A percentile compares a stretch with the other conserved stretches of the same genome.
These are phyloP conservation scores for Rousettus leschenaultii DNA, from an alignment of 2,113 vertebrate species.

Conservation along the genomic window DNA sequence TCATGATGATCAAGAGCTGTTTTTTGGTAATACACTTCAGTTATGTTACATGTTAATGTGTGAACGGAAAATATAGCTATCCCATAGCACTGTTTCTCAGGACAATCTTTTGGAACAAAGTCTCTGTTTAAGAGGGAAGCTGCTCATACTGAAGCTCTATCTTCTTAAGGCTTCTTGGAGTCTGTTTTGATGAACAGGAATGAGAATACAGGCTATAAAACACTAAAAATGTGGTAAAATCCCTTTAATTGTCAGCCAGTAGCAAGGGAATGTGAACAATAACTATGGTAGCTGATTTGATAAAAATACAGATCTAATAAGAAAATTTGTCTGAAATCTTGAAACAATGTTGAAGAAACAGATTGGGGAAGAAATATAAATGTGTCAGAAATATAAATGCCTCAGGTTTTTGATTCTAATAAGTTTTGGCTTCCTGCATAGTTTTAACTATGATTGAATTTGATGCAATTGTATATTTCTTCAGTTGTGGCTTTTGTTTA, in stretches of 20 bases:
- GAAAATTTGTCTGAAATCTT: background rate
- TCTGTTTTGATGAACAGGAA: background rate
- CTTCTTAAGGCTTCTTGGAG: background rate
- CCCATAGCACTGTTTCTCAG: background rate
- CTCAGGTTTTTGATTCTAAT: background rate
- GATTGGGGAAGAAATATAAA: slow-evolving; percentile 15
- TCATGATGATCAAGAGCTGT: background rate
- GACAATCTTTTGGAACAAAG: background rate
- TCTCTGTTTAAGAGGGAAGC: background rate
- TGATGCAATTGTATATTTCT: background rate
- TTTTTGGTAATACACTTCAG: background rate
- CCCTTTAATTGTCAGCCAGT: background rate
- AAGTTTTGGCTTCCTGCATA: background rate
- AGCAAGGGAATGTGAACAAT: background rate
- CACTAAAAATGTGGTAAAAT: background rate
- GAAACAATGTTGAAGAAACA: slow-evolving; percentile 23
- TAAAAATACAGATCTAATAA: background rate
- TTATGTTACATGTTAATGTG: background rate
- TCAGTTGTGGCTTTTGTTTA: slow-evolving; percentile 48
- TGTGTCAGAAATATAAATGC: background rate
- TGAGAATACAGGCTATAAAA: background rate
- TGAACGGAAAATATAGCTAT: background rate
- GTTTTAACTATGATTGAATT: background rate
- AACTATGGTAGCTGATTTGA: background rate
- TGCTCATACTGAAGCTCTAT: background rate